Evolutionary conservation across 2,113 vertebrate genomes (phyloP).

Genomic region (Megaleporinus macrocephalus): DNA sequence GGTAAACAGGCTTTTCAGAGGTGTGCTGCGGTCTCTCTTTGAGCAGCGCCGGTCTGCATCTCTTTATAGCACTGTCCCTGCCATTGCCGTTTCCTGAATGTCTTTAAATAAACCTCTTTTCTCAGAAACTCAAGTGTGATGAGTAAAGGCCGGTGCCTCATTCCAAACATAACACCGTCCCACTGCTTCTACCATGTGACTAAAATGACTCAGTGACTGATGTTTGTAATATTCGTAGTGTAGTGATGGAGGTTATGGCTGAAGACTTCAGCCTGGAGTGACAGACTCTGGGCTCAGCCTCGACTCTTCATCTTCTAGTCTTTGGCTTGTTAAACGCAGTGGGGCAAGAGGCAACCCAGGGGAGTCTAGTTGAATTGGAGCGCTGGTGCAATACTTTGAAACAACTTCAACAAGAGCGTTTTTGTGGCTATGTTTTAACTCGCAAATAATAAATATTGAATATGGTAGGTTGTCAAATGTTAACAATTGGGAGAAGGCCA

Average conservation of each 20-base stretch:
- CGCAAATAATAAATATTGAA: background rate
- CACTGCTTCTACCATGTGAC: background rate
- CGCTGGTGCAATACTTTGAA: background rate
- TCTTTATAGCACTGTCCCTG: background rate
- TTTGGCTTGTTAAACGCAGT: background rate
- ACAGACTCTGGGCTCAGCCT: background rate
- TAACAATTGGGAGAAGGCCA: background rate
- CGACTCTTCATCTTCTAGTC: constrained; percentile 7
- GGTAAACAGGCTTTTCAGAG: background rate
- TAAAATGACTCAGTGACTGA: constrained; percentile 8
- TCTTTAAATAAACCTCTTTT: constrained; percentile 15
- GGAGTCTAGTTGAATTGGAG: background rate
- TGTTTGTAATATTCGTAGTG: background rate
- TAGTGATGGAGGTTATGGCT: background rate
- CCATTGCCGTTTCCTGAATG: constrained; percentile 11
- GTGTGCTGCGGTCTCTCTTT: constrained; percentile 27
- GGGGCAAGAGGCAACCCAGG: background rate
- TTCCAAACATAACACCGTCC: background rate
- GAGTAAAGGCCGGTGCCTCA: background rate
- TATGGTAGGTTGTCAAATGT: background rate
- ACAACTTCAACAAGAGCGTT: background rate
- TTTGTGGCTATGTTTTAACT: background rate
- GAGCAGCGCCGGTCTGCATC: background rate
- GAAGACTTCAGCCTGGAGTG: background rate
- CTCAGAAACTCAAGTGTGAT: background rate